Percentiles rank a stretch among this genome's conserved stretches.
Evolutionary conservation across 1,140 invertebrate species (phyloP).

Genomic region (Zaprionus nigranus): DNA sequence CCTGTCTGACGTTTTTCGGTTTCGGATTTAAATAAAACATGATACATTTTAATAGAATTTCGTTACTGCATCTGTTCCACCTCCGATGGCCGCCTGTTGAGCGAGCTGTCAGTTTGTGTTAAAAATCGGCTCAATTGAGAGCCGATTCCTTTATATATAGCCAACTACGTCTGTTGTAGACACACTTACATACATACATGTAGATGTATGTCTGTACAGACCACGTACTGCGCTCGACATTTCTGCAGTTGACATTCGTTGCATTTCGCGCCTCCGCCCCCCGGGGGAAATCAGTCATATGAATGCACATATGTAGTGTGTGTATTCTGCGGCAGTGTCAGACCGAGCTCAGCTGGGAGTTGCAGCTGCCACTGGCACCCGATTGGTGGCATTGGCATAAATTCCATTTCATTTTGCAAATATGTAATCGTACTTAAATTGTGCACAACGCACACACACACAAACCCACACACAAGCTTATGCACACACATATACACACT

Average conservation of each 20-base stretch:
- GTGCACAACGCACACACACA: constrained; percentile 47
- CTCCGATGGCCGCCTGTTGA: constrained; percentile 30
- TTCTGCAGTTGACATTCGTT: constrained; percentile 30
- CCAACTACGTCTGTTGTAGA: constrained; percentile 20
- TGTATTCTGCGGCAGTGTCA: constrained; percentile 36
- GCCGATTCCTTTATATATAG: constrained; percentile 27
- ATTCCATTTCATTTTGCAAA: constrained; percentile 78
- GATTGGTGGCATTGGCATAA: constrained; percentile 48
- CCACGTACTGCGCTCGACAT: not conserved
- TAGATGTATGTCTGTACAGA: not conserved
- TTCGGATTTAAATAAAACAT: constrained; percentile 72
- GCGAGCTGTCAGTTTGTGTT: constrained; percentile 53
- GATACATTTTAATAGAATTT: constrained; percentile 74
- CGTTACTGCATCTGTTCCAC: constrained; percentile 32
- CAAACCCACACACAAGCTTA: not conserved
- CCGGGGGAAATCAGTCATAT: constrained; percentile 65
- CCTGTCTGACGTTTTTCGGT: constrained; percentile 25
- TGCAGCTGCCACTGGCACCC: constrained; percentile 7
- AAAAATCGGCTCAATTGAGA: constrained; percentile 54
- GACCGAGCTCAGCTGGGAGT: constrained; percentile 12
- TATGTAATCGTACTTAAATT: constrained; percentile 73
- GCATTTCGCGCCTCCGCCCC: constrained; percentile 5
- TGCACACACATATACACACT: constrained; percentile 9
- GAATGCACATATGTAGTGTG: constrained; percentile 30
- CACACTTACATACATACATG: not conserved